phyloP scores from a whole-genome alignment of 2,113 vertebrate genomes.

The Cavia aperea region DNA sequence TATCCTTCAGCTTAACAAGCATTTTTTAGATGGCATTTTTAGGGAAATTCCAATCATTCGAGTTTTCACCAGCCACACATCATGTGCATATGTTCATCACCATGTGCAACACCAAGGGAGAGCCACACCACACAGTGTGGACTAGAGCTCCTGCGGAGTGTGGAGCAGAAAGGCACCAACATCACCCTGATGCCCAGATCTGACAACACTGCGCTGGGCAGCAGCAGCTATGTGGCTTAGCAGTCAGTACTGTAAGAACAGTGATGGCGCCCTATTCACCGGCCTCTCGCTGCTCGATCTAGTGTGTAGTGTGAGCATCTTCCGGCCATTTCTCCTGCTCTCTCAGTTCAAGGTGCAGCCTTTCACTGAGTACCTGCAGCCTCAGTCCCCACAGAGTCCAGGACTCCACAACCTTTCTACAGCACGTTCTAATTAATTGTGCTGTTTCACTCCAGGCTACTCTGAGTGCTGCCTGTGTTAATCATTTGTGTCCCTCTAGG shows the following conservation, averaged over 20 bases:
- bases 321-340: not conserved
- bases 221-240: not conserved
- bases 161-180: no score
- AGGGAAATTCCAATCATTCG: constrained; percentile 53
- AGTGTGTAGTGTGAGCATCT: not conserved
- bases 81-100: constrained; percentile 48
- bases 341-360: not conserved
- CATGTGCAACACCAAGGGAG: not conserved
- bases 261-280: not conserved
- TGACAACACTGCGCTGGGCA: rapidly evolving
- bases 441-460: not conserved
- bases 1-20: constrained; percentile 66
- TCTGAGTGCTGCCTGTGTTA: not conserved
- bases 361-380: not conserved
- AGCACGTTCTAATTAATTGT: not conserved
- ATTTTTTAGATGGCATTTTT: constrained; percentile 61
- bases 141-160: not conserved
- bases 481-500: not conserved
- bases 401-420: not conserved
- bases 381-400: not conserved
- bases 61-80: constrained; percentile 50
- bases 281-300: not conserved
- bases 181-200: no score
- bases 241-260: not conserved
- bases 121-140: not conserved